A percentile compares a stretch with the other conserved stretches of the same genome.
These are phyloP conservation scores for Eupithecia abbreviata DNA, from an alignment of 2,888 invertebrate genomes.

Conservation along the genomic window DNA sequence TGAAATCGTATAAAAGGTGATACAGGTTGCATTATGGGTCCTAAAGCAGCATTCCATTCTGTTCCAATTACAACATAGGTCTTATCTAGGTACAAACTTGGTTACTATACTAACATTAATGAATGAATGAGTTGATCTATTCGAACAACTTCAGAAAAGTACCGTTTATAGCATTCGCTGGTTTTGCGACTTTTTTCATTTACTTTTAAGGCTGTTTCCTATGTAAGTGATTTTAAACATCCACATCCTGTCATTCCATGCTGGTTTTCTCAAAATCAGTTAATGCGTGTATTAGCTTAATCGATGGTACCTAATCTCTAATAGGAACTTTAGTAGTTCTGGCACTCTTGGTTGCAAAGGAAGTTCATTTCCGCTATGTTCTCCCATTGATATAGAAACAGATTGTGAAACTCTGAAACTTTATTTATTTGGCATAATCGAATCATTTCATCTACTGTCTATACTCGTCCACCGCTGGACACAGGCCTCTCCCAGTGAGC, in stretches of 20 bases:
- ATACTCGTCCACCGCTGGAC: too few species aligned
- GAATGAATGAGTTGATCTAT: conserved; percentile 38
- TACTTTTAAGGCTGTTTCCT: conserved; percentile 35
- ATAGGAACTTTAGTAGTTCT: not conserved
- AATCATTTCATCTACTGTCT: not conserved
- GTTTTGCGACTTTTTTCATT: conserved; percentile 33
- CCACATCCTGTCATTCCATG: conserved; percentile 25
- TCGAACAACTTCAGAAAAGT: conserved; percentile 34
- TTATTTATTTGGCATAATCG: not conserved
- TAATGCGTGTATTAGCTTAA: not conserved
- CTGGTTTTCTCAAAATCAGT: conserved; percentile 17
- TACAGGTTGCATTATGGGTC: conserved; percentile 18
- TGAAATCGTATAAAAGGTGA: not conserved
- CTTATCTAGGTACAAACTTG: not conserved
- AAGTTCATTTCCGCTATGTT: not conserved
- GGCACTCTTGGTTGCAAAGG: not conserved
- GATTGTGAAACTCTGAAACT: not conserved
- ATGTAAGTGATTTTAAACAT: conserved; percentile 29
- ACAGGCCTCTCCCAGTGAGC: too few species aligned
- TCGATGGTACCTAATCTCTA: not conserved
- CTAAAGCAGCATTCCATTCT: conserved; percentile 16
- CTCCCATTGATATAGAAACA: not conserved
- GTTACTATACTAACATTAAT: conserved; percentile 22
- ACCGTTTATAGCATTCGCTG: conserved; percentile 24
- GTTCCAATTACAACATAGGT: conserved; percentile 21